A percentile compares a stretch with the other conserved stretches of the same genome.
These are phyloP conservation scores for Phylloscopus trochiloides DNA, from an alignment of 2,113 vertebrate species.

Conservation along the genomic window DNA sequence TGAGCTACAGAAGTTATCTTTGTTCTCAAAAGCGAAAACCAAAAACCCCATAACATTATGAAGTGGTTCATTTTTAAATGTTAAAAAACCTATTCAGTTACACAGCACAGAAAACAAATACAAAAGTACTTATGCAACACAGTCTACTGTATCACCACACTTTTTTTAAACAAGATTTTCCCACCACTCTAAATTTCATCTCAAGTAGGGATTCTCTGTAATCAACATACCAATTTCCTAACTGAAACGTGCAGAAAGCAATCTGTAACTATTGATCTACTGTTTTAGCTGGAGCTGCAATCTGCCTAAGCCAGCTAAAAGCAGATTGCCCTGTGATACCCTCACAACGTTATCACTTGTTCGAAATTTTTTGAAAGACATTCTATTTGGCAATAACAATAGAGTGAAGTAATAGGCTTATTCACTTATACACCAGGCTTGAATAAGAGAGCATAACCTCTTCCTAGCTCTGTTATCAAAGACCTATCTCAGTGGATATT, in stretches of 20 bases:
- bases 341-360: background rate
- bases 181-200: background rate
- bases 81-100: background rate
- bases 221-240: background rate
- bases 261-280: background rate
- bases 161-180: background rate
- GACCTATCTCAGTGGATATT: background rate
- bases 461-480: background rate
- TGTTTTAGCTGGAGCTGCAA: background rate
- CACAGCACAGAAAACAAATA: background rate
- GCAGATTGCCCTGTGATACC: background rate
- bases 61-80: background rate
- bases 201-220: background rate
- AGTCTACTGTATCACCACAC: background rate
- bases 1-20: background rate
- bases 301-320: background rate
- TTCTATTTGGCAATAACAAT: background rate
- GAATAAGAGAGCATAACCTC: background rate
- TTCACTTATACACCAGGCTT: background rate
- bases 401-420: background rate
- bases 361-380: background rate
- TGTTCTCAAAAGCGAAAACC: background rate
- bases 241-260: background rate
- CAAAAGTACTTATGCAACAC: background rate
- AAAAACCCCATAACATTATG: accelerated